phyloP scores from a whole-genome alignment of 1,140 invertebrate species.

The Philotrypesis tridentata region DNA sequence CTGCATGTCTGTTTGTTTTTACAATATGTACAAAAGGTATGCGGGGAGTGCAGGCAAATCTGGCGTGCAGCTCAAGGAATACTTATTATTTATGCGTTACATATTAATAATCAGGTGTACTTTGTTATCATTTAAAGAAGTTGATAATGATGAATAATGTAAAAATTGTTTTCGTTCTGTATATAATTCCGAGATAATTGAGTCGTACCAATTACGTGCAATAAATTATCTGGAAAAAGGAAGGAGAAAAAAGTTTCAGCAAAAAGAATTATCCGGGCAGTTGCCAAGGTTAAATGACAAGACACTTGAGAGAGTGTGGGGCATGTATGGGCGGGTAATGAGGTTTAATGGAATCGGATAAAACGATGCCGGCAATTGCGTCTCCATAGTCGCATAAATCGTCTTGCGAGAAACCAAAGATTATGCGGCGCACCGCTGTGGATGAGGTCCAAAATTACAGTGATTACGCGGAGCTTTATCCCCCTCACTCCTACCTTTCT shows the following conservation, averaged over 20 bases:
- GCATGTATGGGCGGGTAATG: conserved; percentile 41
- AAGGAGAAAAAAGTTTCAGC: not conserved
- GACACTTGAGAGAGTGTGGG: conserved; percentile 15
- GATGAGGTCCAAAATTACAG: conserved; percentile 65
- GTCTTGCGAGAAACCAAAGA: conserved; percentile 59
- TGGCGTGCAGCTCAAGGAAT: too few relatives aligned
- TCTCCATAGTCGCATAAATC: conserved; percentile 56
- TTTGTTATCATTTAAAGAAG: too few relatives aligned
- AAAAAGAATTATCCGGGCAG: not conserved
- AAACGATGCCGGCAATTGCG: conserved; percentile 53
- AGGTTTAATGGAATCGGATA: conserved; percentile 55
- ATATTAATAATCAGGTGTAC: not conserved
- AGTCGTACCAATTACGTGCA: not conserved
- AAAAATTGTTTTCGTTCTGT: not conserved
- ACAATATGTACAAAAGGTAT: too few relatives aligned
- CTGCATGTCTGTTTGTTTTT: not conserved
- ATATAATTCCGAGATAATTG: not conserved
- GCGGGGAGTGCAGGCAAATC: too few relatives aligned
- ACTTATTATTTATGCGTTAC: not conserved
- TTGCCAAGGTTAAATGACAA: conserved; percentile 28
- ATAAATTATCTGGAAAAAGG: not conserved
- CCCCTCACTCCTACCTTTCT: conserved; percentile 27
- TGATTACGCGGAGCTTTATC: conserved; percentile 63
- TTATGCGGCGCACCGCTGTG: conserved; percentile 58
- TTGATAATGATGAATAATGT: not conserved